A percentile compares a stretch with the other conserved stretches of the same genome.
Conservation (phyloP, 2,797 vertebrate species). For the Mormyrus hasselquistii region DNA sequence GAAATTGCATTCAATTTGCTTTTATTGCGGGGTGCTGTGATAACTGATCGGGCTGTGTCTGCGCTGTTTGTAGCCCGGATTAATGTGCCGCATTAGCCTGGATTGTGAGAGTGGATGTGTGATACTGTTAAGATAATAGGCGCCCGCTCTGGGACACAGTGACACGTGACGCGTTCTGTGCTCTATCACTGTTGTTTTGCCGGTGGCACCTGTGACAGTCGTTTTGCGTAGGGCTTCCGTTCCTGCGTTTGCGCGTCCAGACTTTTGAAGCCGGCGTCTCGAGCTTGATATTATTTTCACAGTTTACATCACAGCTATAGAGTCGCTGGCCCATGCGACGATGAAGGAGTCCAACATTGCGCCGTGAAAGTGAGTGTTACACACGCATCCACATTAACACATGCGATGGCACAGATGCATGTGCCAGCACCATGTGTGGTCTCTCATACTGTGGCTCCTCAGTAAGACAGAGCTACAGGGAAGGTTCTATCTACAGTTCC, state of each 20-base stretch:
- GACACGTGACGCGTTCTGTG: neutral
- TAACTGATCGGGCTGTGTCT: neutral
- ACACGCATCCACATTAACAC: neutral
- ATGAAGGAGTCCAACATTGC: neutral
- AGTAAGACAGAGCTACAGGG: neutral
- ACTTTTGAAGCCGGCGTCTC: neutral
- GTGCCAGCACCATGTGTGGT: neutral
- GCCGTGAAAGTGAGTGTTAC: neutral
- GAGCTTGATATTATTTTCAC: neutral
- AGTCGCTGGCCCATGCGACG: neutral
- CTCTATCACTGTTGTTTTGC: neutral
- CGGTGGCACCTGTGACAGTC: neutral
- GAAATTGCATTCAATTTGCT: slow-evolving; percentile 11
- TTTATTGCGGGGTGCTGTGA: neutral
- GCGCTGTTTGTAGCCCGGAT: neutral
- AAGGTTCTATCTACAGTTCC: neutral
- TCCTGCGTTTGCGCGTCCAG: neutral
- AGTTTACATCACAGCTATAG: neutral
- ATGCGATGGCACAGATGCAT: neutral
- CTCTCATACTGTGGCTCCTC: neutral
- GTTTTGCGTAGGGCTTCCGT: neutral
- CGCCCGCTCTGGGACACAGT: neutral
- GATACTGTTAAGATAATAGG: slow-evolving; percentile 3
- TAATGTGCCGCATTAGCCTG: slow-evolving; percentile 14
- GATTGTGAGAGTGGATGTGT: neutral